Base-by-base conservation (phyloP, 2,888 invertebrate genomes). In the Linnaemya vulpina region DNA sequence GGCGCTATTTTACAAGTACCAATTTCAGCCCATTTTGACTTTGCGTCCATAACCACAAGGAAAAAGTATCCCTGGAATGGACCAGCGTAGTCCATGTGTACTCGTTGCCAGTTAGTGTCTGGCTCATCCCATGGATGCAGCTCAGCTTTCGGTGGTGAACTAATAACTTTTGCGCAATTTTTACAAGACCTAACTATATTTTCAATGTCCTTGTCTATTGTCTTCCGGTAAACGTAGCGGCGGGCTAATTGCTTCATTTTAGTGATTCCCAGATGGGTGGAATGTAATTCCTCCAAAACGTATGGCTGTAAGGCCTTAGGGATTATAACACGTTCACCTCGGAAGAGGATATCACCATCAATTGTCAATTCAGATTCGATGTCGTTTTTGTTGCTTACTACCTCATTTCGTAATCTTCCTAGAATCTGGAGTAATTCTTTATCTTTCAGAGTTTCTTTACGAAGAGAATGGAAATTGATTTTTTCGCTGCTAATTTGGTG, bases 401-500 rank as follows among this genome's bases (percentile, higher is more conserved):
- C 49, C n/a, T 9, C 15, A 7, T 65, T 25, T 22, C 63, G 63
- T 3, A 65, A 25, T 65, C 25, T 65, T 0, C 25, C 0, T 46
- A 65, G 9, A 46, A 65, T 65, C 46, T 63, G 20, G 3, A 43
- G 20, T 22, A 63, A 43, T 9, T 22, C 40, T 63, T 63, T 63
- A 63, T 63, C 43, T 15, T 25, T 46, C 13, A 5, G 8, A 13
- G 43, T 65, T 65, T 63, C 43, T 15, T 46, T 9, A 15, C n/a
- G 43, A 1, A 65, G 43, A 10, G 62, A 62, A 58, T 73, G 38
- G 65, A 65, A 80, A 70, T 79, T 85, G 30, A 80, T 40, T 70
- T 67, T 68, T 8, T 46, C 20, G n/a, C 53, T 62, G 13, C 46
- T 68, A 51, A 84, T 84, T 55, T 77, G 65, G 38, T 76, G 7